These are phyloP conservation scores for Rhagium mordax DNA, from an alignment of 2,888 invertebrate genomes.

Conservation along the genomic window DNA sequence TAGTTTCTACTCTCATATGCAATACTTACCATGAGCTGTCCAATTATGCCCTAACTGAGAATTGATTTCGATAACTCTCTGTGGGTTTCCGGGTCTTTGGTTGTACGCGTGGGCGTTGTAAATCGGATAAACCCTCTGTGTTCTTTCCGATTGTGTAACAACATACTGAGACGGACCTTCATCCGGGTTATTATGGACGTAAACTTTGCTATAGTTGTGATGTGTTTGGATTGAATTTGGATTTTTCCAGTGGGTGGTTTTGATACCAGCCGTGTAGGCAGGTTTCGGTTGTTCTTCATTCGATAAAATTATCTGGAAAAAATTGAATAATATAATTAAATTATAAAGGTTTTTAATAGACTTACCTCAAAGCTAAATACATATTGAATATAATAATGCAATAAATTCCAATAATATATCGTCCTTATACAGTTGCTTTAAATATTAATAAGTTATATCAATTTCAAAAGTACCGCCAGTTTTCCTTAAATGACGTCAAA, in stretches of 20 bases:
- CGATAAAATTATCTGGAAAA: constrained; percentile 47
- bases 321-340: neutral
- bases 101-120: constrained; percentile 53
- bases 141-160: constrained; percentile 37
- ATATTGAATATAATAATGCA: no score
- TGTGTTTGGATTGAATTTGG: constrained; percentile 53
- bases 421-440: no score
- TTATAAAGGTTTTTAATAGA: no score
- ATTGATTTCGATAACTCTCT: constrained; percentile 47
- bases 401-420: no score
- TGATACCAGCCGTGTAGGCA: constrained; percentile 60
- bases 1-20: neutral
- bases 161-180: constrained; percentile 39
- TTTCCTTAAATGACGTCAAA: no score
- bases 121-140: constrained; percentile 51
- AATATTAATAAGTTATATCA: no score
- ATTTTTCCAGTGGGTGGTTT: constrained; percentile 58
- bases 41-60: constrained; percentile 27
- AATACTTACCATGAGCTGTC: constrained; percentile 24
- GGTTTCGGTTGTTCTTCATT: constrained; percentile 49
- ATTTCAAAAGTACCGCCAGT: no score
- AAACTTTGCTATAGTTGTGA: constrained; percentile 65
- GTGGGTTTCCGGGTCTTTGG: constrained; percentile 39
- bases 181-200: constrained; percentile 50
- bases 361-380: no score